Evolutionary conservation across 2,888 invertebrate genomes (phyloP).

Genomic region (Mythimna lalbum): DNA sequence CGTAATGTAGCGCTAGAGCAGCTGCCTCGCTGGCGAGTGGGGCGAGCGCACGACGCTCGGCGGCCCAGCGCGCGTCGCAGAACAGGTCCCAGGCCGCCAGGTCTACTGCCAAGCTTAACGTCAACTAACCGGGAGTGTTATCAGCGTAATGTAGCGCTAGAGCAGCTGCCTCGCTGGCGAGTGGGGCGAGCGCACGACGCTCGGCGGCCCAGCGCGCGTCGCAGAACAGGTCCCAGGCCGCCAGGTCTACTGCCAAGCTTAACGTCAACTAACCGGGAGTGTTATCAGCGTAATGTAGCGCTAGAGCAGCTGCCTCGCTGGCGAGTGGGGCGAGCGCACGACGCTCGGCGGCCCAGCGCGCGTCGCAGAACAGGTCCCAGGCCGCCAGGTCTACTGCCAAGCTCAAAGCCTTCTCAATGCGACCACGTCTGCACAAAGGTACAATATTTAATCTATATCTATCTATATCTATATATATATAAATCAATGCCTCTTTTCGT

Average conservation of each 20-base stretch:
- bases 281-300: slow-evolving; percentile 71
- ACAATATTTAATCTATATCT: neutral
- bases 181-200: slow-evolving; percentile 90
- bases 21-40: slow-evolving; percentile 93
- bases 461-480: no score
- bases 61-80: slow-evolving; percentile 95
- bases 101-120: slow-evolving; percentile 95
- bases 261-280: slow-evolving; percentile 13
- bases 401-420: slow-evolving; percentile 95
- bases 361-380: slow-evolving; percentile 96
- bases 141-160: slow-evolving; percentile 86
- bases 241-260: slow-evolving; percentile 93
- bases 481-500: no score
- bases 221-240: slow-evolving; percentile 96
- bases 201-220: slow-evolving; percentile 95
- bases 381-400: slow-evolving; percentile 96
- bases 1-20: slow-evolving; percentile 89
- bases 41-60: slow-evolving; percentile 91
- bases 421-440: slow-evolving; percentile 87
- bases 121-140: slow-evolving; percentile 20
- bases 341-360: slow-evolving; percentile 93
- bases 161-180: slow-evolving; percentile 93
- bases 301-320: slow-evolving; percentile 93
- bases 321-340: slow-evolving; percentile 92
- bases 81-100: slow-evolving; percentile 96